Evolutionary conservation across 2,797 vertebrate genomes (phyloP).

Genomic region (Echeneis naucrates): DNA sequence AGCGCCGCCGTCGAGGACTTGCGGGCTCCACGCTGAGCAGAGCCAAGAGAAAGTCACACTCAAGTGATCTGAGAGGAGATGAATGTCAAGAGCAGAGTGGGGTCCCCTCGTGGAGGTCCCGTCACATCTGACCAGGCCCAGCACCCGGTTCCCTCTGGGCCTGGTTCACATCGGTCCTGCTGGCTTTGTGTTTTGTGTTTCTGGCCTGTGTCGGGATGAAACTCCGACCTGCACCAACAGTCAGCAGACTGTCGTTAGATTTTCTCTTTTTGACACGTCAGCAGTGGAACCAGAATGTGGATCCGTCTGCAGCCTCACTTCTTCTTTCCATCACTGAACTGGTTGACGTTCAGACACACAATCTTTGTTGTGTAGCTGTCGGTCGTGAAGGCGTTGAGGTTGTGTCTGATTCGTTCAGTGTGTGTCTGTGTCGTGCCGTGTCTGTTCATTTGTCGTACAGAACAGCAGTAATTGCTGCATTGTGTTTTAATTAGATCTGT

Average conservation of each 20-base stretch:
- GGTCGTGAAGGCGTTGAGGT: too few relatives aligned
- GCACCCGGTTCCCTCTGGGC: conserved; percentile 11
- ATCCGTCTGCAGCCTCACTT: too few relatives aligned
- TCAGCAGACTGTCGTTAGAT: too few relatives aligned
- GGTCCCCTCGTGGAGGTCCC: conserved; percentile 63
- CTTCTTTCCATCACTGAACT: too few relatives aligned
- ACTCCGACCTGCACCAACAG: neutral
- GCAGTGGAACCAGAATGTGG: too few relatives aligned
- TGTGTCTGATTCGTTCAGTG: neutral
- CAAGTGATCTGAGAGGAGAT: conserved; percentile 74
- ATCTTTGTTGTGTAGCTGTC: neutral
- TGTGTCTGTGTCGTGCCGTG: neutral
- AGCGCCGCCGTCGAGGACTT: conserved; percentile 20
- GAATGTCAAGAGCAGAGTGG: conserved; percentile 68
- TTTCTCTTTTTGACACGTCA: too few relatives aligned
- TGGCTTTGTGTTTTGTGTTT: neutral
- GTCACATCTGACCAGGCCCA: conserved; percentile 54
- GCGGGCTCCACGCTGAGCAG: conserved; percentile 57
- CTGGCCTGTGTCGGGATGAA: neutral
- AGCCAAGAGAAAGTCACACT: conserved; percentile 67
- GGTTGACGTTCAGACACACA: neutral
- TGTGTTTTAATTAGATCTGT: conserved; percentile 68
- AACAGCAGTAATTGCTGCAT: conserved; percentile 56
- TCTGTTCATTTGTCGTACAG: conserved; percentile 22
- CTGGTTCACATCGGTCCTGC: conserved; percentile 17